Base-by-base conservation (phyloP, 2,888 invertebrate genomes). In the Brachypalpus laphriformis region DNA sequence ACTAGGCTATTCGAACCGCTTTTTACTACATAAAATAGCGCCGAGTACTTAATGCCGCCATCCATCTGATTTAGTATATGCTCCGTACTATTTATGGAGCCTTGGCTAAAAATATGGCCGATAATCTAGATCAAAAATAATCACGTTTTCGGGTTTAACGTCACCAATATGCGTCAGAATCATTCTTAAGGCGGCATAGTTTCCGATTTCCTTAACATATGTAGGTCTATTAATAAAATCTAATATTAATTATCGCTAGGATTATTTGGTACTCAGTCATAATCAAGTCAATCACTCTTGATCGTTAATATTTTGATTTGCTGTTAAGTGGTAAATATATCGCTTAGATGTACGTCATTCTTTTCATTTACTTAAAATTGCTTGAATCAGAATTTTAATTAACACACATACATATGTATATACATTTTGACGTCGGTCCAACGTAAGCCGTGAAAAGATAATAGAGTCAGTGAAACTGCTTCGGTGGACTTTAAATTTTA, bases 141-240 rank as follows among this genome's bases (percentile, higher is more conserved):
- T 22, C 2, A 37, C 14, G 11, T 40, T 40, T 14, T 40, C 8
- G 14, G 49, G 20, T 34, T n/a, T 49, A 16, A 34, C 54, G 40
- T 66, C 54, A 66, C 18, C 11, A 54, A 25, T 7, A 40, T 66
- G 66, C 54, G 66, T 66, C 66, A 66, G 40, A 14, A 14, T 18
- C 6, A 16, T 14, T 9, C 16, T 3, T 20, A 1, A 3, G 20
- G 56, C 11, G 34, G 25, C 9, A 25, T 34, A 14, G 4, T 31
- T 57, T 34, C 56, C 11, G 31, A 34, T 57, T 37, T 57, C 20
- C 28, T 9, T 9, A 34, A 40, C 14, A 14, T 5, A 18, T 25
- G n/a, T n/a, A n/a, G 61, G 16, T 28, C 28, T 18, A 18, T 37
- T 65, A n/a, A 14, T 34, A 9, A 34, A 20, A n/a, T 31, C 31